Evolutionary conservation across 2,888 invertebrate species (phyloP), one percentile per base, ranked within the genome.

Genomic region (Amorpha juglandis): DNA sequence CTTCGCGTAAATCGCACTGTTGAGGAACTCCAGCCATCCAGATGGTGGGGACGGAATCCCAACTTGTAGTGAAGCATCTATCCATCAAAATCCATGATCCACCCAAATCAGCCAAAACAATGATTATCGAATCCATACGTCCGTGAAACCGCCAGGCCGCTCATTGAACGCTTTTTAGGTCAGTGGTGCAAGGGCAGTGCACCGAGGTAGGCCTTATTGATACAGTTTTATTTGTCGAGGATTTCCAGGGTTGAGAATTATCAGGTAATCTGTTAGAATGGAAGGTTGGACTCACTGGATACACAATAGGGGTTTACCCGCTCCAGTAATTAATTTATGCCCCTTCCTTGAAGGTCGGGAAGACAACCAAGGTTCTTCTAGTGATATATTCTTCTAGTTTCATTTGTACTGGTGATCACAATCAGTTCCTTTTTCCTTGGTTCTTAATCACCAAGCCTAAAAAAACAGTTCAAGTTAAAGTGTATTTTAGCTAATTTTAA

Each of bases 141-240:
- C 51, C 63, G 51, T 35, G 63, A 63, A 51, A 42, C 58, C 11
- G 55, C 0, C 55, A 55, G 55, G 55, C 35, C 55, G 58, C 63
- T 50, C 19, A 11, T 8, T 50, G 50, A 50, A 38, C 63, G 51
- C 19, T 63, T 42, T 63, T 63, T 63, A 51, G 63, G 63, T 63
- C 63, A 63, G 14, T 51, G 51, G 63, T 63, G 63, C 63, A 63
- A 63, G 63, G 63, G 73, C 76, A 69, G 71, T 73, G 58, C 58
- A 55, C 35, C 55, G 35, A 38, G 55, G 35, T 58, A 58, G 72
- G 74, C 77, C 74, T 67, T 66, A 67, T 6, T 12, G 58, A 19
- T 19, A 62, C 58, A 53, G 66, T 72, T 75, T 73, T 77, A 77
- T 77, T 77, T 58, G 58, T 42, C 16, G 58, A 58, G 58, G 58